Evolutionary conservation across 2,888 invertebrate species (phyloP), one percentile per base, ranked within the genome.

Genomic region (Drosophila falleni): DNA sequence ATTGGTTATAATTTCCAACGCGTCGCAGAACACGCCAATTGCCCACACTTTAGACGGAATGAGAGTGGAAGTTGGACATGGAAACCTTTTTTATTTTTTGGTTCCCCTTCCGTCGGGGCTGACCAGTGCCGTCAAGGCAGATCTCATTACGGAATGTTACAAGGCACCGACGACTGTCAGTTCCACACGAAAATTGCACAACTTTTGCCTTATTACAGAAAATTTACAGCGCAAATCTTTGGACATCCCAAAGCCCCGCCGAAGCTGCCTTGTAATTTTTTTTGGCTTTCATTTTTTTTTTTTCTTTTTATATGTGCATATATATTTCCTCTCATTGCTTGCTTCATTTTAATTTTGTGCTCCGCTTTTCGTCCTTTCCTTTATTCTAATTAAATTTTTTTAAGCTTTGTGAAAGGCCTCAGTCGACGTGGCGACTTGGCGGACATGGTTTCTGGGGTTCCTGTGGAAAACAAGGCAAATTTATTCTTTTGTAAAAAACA

Each of bases 101-200:
- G 54, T 44, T 29, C 11, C 15, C 13, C 33, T 35, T 29, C 5
- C 15, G 35, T 37, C 23, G 19, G 63, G 41, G 61, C 64, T 63
- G 71, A 74, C 70, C 77, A 63, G 59, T 44, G 53, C 49, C 55
- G 47, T 53, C 50, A 19, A 13, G 55, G 51, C 69, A 59, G 66
- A 64, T 74, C 89, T 86, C 86, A 84, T 89, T 88, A 83, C 77
- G 66, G 63, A 81, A 74, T 74, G 74, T 72, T 78, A 8, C 61
- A 70, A 53, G 70, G 66, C 71, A 59, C 41, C 54, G 71, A 53
- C 70, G 69, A 76, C 79, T 87, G 90, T 89, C 90, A 90, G 83
- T 87, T 86, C 77, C 81, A 81, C 79, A 91, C 90, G 91, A 81
- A 91, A 89, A 91, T 89, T 86, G 89, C 79, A 80, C 78, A 90